phyloP scores from a whole-genome alignment of 2,797 vertebrate species.

The Notolepis coatsorum region DNA sequence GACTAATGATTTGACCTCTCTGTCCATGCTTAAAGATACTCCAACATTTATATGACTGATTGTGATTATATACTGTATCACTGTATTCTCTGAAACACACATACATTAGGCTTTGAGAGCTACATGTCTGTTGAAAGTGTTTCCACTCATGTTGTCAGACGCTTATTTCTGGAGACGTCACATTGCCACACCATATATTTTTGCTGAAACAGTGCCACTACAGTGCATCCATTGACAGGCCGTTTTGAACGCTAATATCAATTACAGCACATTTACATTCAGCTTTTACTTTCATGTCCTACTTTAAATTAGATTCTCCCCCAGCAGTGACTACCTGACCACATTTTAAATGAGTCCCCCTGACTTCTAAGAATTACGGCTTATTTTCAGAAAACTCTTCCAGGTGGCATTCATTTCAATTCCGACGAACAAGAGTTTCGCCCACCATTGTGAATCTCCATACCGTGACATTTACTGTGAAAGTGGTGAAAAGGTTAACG shows the following conservation, averaged over 20 bases:
- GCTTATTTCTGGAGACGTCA: too few species aligned
- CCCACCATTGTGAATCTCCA: conserved; percentile 30
- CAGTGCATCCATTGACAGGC: neutral
- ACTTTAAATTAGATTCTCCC: neutral
- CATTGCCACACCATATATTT: too few species aligned
- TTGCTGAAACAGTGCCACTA: neutral
- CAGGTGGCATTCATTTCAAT: too few species aligned
- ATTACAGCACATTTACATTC: neutral
- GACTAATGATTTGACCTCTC: too few species aligned
- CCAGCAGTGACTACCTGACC: neutral
- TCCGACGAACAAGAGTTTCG: conserved; percentile 38
- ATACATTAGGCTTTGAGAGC: too few species aligned
- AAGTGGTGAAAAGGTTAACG: conserved; percentile 73
- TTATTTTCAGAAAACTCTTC: conserved; percentile 16
- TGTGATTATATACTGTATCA: too few species aligned
- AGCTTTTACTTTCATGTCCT: too few species aligned
- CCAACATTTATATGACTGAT: too few species aligned
- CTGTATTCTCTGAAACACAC: too few species aligned
- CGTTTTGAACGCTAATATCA: neutral
- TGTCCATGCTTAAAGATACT: too few species aligned
- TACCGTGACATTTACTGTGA: conserved; percentile 65
- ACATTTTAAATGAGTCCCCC: neutral
- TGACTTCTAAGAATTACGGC: neutral
- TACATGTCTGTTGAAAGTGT: too few species aligned
- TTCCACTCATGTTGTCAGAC: too few species aligned